Base-by-base conservation (phyloP, 2,113 vertebrate genomes). In the Corythoichthys intestinalis region DNA sequence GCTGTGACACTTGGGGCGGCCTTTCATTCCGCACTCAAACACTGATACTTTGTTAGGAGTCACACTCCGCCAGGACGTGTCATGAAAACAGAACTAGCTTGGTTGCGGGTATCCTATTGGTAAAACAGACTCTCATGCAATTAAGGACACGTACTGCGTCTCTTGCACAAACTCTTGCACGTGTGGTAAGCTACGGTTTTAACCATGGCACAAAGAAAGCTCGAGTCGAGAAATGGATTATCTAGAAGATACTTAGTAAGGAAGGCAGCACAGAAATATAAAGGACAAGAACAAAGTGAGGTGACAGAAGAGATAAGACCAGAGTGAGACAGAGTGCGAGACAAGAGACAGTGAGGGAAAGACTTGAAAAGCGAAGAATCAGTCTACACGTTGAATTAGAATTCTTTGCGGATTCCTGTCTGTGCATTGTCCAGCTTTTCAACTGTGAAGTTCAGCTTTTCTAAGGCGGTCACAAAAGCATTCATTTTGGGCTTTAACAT, bases 21-120 rank as follows among this genome's bases (percentile, higher is more conserved):
- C 86, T 84, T 83, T 76, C 66, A 76, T 70, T 77, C 70, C 74
- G 47, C 35, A 76, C 78, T 85, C 84, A 85, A 83, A 91, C 88
- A 92, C 88, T 88, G 85, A 84, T 83, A 90, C 91, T 91, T 91
- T 91, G 89, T 91, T 90, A 88, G 70, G 85, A 72, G 85, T 89
- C 87, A 86, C 84, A 76, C 78, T 86, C 77, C 69, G 35, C 61
- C 74, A 63, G 79, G 81, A 91, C 87, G 90, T 91, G 91, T 80
- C 49, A 81, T 68, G 88, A 90, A 92, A 88, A 90, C 81, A 84
- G 87, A 90, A 89, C 75, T 53, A 66, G 35, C 79, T 83, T 77
- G 80, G 75, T 78, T 69, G 49, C 73, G 34, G 76, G 66, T 74
- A 50, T 53, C 4, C 60, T 75, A 60, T 66, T 46, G 59, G 66